Evolutionary conservation across 2,888 invertebrate species (phyloP), one percentile per base, ranked within the genome.

Genomic region (Acholoe squamosa): DNA sequence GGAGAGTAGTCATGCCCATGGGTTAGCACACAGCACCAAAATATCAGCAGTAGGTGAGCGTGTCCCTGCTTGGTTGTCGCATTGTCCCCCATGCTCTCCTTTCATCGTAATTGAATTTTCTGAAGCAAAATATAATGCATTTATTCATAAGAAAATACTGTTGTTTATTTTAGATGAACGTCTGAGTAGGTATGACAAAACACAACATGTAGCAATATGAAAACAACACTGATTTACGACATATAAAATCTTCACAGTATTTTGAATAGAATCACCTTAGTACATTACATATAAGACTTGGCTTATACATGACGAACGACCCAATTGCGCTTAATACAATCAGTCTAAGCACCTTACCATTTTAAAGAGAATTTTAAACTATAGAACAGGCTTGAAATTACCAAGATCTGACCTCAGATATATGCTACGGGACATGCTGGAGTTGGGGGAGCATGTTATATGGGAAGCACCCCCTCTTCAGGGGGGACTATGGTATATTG

Each of bases 91-190:
- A 28, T 28, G 71, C 71, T 34, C 34, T 80, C 80, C 80, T 80
- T 16, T 80, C 80, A 80, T 5, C 34, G 19, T 80, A 34, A 80
- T 34, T 34, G 33, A 14, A 34, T 33, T 33, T 33, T 80, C 80
- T 80, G 80, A 80, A 80, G 80, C 33, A 80, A 43, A 80, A 80
- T 80, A 80, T 80, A 80, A 80, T 80, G 12, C 34, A 80, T 34
- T 33, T 80, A 33, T 80, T 33, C 34, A 80, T 34, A 34, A 34
- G 80, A 28, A 28, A 71, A 71, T 71, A 71, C n/a, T 61, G 19
- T n/a, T 61, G 61, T n/a, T 12, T 7, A 25, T n/a, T 76, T 76
- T n/a, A 76, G 19, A 76, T 31, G 5, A 61, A 5, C n/a, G n/a
- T n/a, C n/a, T n/a, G 25, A n/a, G 3, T 76, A 31, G 7, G 1